Evolutionary conservation across 2,888 invertebrate species (phyloP).

Genomic region (Polietes domitor): DNA sequence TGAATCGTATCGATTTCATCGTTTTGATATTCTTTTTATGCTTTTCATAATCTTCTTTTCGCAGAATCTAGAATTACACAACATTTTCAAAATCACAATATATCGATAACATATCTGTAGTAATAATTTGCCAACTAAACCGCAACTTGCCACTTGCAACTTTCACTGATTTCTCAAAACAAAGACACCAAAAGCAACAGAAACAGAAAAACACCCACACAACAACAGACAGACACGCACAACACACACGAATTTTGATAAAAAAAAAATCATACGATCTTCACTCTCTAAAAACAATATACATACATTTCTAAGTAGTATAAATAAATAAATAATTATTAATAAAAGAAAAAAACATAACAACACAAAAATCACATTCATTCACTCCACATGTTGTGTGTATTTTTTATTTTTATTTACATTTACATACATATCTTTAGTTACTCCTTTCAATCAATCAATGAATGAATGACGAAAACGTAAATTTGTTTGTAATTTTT

Average conservation of each 20-base stretch:
- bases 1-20: neutral
- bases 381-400: neutral
- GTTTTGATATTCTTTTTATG: conserved; percentile 21
- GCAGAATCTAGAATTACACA: conserved; percentile 78
- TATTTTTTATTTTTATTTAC: neutral
- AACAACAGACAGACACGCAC: neutral
- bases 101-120: conserved; percentile 79
- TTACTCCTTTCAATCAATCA: conserved; percentile 1
- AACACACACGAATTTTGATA: neutral
- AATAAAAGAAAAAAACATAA: neutral
- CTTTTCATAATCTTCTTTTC: conserved; percentile 68
- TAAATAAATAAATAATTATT: neutral
- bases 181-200: conserved; percentile 60
- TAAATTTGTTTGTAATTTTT: conserved; percentile 56
- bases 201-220: conserved; percentile 12
- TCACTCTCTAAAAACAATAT: neutral
- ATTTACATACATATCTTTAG: neutral
- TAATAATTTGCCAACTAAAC: conserved; percentile 62
- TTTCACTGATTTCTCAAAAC: conserved; percentile 44
- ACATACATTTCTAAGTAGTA: too few relatives aligned
- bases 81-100: conserved; percentile 80
- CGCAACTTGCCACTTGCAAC: conserved; percentile 43
- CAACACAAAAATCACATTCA: neutral
- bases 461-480: too few relatives aligned
- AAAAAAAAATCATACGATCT: neutral